A percentile compares a stretch with the other conserved stretches of the same genome.
phyloP scores from a whole-genome alignment of 2,797 vertebrate species.

The Rousettus madagascariensis region DNA sequence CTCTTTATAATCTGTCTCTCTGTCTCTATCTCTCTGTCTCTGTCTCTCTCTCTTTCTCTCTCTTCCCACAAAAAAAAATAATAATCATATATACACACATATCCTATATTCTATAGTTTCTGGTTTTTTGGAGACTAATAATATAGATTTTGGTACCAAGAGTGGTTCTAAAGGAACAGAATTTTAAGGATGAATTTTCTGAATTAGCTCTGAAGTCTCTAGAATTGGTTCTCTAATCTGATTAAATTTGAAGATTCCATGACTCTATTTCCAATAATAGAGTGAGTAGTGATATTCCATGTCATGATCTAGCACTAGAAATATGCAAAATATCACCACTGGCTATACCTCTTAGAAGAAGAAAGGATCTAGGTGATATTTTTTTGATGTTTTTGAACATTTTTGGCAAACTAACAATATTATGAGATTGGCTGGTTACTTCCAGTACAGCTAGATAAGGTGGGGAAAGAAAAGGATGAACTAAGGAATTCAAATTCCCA shows the following conservation, averaged over 20 bases:
- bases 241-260: neutral
- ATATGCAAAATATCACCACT: neutral
- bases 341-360: neutral
- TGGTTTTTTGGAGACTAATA: neutral
- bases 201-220: neutral
- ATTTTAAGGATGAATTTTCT: neutral
- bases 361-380: neutral
- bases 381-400: neutral
- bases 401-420: neutral
- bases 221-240: neutral
- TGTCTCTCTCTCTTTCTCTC: neutral
- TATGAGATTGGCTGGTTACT: neutral
- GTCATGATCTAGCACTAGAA: neutral
- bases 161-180: neutral
- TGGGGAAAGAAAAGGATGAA: neutral
- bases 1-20: neutral
- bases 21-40: neutral
- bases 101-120: neutral
- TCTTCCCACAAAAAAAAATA: neutral
- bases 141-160: neutral
- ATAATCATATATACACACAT: too few relatives aligned
- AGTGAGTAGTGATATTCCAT: neutral
- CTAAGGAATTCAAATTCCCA: neutral
- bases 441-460: neutral
- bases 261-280: neutral